phyloP scores from a whole-genome alignment of 2,888 invertebrate genomes.

The Phalangium opilio region DNA sequence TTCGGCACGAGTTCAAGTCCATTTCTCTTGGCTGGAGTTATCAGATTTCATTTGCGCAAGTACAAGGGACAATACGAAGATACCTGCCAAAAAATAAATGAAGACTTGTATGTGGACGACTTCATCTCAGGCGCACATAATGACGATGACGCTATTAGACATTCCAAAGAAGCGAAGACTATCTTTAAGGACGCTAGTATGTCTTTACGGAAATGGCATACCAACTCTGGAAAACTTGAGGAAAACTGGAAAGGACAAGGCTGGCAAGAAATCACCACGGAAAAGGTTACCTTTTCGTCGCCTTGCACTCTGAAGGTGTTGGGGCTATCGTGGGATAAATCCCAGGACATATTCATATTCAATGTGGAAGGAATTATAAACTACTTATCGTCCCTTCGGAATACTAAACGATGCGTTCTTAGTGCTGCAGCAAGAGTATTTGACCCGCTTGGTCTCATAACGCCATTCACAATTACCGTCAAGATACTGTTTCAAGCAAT shows the following conservation, averaged over 20 bases:
- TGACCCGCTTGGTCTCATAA: too few relatives aligned
- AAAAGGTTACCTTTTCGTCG: background rate
- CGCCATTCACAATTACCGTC: too few relatives aligned
- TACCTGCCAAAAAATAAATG: background rate
- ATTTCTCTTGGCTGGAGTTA: slow-evolving; percentile 1
- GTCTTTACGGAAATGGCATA: slow-evolving; percentile 2
- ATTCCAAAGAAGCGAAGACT: background rate
- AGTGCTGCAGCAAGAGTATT: too few relatives aligned
- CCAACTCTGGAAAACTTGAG: background rate
- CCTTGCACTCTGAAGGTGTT: background rate
- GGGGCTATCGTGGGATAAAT: slow-evolving; percentile 4
- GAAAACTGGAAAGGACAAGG: background rate
- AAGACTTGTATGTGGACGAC: slow-evolving; percentile 3
- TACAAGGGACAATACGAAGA: background rate
- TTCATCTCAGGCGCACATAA: background rate
- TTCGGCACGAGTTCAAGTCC: slow-evolving; percentile 1
- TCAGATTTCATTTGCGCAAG: slow-evolving; percentile 2
- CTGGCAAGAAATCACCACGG: background rate
- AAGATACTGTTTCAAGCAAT: too few relatives aligned
- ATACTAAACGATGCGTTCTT: too few relatives aligned
- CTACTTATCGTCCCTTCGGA: too few relatives aligned
- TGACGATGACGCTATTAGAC: background rate
- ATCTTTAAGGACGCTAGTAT: background rate
- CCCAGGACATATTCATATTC: background rate
- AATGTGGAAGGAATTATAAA: background rate